phyloP scores from a whole-genome alignment of 92 coral and sea anemone genomes.

The Pocillopora meandrina region DNA sequence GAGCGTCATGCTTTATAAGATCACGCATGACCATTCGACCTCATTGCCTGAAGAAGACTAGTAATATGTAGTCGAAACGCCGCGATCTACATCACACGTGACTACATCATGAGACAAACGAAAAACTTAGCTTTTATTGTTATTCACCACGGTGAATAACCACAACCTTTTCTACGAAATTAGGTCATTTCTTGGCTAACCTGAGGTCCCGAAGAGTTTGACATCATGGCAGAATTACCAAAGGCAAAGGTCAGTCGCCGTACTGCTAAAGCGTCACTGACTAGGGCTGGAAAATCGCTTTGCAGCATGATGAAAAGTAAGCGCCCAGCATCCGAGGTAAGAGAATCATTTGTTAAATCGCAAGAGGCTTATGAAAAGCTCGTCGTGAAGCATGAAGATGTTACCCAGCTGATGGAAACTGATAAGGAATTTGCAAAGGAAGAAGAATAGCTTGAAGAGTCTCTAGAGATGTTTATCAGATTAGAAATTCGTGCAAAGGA shows the following conservation, averaged over 20 bases:
- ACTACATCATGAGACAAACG: no score
- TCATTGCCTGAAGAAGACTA: no score
- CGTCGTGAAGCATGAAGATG: conserved; percentile 40
- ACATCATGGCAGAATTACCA: not conserved
- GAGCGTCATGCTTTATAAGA: no score
- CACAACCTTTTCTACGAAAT: no score
- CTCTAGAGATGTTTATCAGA: conserved; percentile 31
- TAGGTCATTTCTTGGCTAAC: no score
- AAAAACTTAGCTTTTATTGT: no score
- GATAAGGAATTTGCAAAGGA: conserved; percentile 45
- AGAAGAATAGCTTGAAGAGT: conserved; percentile 43
- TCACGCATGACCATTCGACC: no score
- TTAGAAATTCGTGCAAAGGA: conserved; percentile 37
- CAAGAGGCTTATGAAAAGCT: conserved; percentile 35
- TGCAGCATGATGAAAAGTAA: conserved; percentile 34
- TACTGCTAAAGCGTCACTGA: conserved; percentile 54
- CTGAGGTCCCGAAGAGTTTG: no score
- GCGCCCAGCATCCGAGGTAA: conserved; percentile 56
- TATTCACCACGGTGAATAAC: no score
- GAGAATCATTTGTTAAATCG: conserved; percentile 42
- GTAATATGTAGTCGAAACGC: no score
- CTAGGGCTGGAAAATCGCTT: conserved; percentile 46
- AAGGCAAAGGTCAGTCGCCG: conserved; percentile 47
- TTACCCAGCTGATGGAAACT: conserved; percentile 41
- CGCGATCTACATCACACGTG: no score